A percentile compares a stretch with the other conserved stretches of the same genome.
Conservation (phyloP, 2,797 vertebrate species). For the Alfaro cultratus region DNA sequence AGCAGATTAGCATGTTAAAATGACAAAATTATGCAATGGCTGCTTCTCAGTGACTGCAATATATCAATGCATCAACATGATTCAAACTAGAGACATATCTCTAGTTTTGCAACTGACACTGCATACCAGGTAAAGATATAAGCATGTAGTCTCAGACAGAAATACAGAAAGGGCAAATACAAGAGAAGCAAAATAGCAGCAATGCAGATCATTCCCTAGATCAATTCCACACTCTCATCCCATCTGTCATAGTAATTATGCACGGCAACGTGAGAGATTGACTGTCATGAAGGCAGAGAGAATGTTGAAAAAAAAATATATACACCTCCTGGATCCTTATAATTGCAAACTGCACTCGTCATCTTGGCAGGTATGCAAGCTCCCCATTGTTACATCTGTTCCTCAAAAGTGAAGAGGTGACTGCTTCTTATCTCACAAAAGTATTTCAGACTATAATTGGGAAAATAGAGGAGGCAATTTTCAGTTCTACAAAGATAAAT, state of each 20-base stretch:
- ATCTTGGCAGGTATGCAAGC: slow-evolving; percentile 26
- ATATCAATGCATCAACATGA: not conserved
- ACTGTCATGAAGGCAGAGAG: slow-evolving; percentile 32
- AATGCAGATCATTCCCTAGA: slow-evolving; percentile 37
- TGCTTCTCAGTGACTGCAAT: not conserved
- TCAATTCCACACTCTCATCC: slow-evolving; percentile 52
- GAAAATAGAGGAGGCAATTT: not conserved
- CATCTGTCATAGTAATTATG: slow-evolving; percentile 71
- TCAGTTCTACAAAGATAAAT: not conserved
- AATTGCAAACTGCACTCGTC: slow-evolving; percentile 44
- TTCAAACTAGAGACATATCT: not conserved
- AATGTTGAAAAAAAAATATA: slow-evolving; percentile 8
- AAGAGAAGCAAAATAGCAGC: slow-evolving; percentile 65
- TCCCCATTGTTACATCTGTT: slow-evolving; percentile 30
- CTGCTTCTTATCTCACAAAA: slow-evolving; percentile 1
- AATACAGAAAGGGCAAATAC: slow-evolving; percentile 41
- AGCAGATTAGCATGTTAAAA: not conserved
- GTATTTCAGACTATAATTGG: slow-evolving; percentile 9
- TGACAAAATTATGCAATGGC: not conserved
- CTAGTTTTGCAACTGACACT: not conserved
- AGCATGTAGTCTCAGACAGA: slow-evolving; percentile 24
- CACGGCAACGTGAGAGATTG: slow-evolving; percentile 24
- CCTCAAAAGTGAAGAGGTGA: slow-evolving; percentile 4
- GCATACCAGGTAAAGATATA: slow-evolving; percentile 11
- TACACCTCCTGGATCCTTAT: slow-evolving; percentile 17